These are phyloP conservation scores for Platycnemis pennipes DNA, from an alignment of 2,888 invertebrate species.

Conservation along the genomic window DNA sequence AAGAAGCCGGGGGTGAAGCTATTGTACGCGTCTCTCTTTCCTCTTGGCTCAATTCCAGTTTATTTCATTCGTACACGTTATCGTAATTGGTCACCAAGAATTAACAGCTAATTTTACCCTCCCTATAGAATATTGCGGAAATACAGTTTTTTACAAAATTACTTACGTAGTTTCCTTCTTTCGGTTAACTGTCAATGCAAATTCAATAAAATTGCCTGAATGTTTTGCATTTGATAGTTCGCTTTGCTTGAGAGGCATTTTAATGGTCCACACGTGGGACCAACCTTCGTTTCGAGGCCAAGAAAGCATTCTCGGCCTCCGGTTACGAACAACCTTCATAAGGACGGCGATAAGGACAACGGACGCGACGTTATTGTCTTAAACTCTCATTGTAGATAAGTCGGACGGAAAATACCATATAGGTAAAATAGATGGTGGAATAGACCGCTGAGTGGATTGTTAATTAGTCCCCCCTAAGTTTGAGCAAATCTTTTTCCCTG, in stretches of 20 bases:
- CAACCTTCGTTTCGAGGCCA: constrained; percentile 19
- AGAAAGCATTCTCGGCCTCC: not conserved
- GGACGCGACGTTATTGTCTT: not conserved
- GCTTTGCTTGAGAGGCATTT: not conserved
- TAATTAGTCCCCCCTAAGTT: too few species aligned
- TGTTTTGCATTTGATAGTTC: not conserved
- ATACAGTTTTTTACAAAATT: not conserved
- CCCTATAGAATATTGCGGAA: not conserved
- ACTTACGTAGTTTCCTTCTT: not conserved
- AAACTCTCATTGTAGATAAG: not conserved
- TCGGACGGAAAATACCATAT: not conserved
- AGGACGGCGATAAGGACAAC: not conserved
- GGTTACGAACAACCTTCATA: not conserved
- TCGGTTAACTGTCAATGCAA: not conserved
- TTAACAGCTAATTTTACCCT: not conserved
- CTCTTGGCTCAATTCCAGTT: not conserved
- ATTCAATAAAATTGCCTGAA: too few species aligned
- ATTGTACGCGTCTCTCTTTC: too few species aligned
- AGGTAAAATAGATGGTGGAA: not conserved
- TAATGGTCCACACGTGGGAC: constrained; percentile 18
- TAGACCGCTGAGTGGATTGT: not conserved
- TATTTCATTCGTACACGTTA: not conserved
- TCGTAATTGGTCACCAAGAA: too few species aligned
- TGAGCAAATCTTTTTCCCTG: too few species aligned
- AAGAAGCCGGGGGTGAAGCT: too few species aligned